Percentiles rank a stretch among this genome's conserved stretches.
Conservation (phyloP, 2,113 vertebrate genomes). For the Barbus barbus region DNA sequence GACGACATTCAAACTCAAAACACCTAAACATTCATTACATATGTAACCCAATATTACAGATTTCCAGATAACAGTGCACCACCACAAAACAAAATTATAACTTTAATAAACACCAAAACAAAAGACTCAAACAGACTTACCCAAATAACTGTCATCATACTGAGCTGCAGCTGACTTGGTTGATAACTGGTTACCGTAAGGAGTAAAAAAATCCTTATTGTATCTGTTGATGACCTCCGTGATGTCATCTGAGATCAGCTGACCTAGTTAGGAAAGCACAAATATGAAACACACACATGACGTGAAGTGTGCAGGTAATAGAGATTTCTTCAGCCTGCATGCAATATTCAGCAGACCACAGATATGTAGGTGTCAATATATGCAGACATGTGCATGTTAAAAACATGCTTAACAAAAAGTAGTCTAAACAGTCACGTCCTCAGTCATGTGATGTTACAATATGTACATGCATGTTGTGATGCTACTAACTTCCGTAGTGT, state of each 20-base stretch:
- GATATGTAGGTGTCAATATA: too few species aligned
- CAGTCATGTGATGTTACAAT: neutral
- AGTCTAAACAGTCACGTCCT: neutral
- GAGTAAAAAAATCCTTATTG: constrained; percentile 66
- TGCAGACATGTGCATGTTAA: too few species aligned
- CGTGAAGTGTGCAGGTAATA: neutral
- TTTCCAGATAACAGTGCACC: neutral
- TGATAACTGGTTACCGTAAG: constrained; percentile 80
- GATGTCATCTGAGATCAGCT: constrained; percentile 92
- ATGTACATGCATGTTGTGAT: neutral
- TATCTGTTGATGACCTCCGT: constrained; percentile 84
- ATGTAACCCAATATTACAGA: neutral
- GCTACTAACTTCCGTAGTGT: neutral
- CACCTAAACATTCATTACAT: neutral
- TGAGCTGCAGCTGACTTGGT: constrained; percentile 84
- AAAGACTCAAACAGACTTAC: constrained; percentile 67
- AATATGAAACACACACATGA: neutral
- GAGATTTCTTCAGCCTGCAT: neutral
- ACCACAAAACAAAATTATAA: neutral
- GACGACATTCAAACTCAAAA: neutral
- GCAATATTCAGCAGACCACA: neutral
- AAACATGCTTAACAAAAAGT: neutral
- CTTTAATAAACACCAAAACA: constrained; percentile 7
- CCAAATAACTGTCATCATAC: constrained; percentile 96
- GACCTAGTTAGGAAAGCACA: constrained; percentile 72